Conservation (phyloP, 1,140 invertebrate species). For the Drosophila aff. region DNA sequence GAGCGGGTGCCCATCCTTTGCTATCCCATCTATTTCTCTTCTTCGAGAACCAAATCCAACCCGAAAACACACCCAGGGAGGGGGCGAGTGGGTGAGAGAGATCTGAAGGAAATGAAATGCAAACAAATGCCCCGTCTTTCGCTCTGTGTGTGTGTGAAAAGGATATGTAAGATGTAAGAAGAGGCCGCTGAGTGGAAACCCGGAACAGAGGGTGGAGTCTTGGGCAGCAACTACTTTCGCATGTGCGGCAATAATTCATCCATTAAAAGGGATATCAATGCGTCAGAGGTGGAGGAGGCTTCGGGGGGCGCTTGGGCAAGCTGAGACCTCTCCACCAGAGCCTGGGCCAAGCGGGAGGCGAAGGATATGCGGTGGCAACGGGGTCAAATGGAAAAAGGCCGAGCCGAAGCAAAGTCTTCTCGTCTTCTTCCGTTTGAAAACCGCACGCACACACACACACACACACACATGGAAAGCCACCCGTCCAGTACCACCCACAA, state of each 20-base stretch:
- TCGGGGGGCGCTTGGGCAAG: not conserved
- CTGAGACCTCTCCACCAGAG: slow-evolving; percentile 27
- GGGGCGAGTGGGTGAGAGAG: slow-evolving; percentile 14
- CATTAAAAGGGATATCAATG: slow-evolving; percentile 85
- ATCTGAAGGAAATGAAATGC: slow-evolving; percentile 82
- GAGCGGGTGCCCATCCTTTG: not conserved
- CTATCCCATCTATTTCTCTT: not conserved
- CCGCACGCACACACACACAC: slow-evolving; percentile 51
- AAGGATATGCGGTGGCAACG: slow-evolving; percentile 46
- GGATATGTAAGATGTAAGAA: slow-evolving; percentile 65
- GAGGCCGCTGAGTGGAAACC: slow-evolving; percentile 61
- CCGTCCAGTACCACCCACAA: not conserved
- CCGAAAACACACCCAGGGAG: slow-evolving; percentile 14
- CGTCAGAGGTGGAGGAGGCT: slow-evolving; percentile 46
- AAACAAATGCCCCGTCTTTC: slow-evolving; percentile 67
- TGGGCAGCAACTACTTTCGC: slow-evolving; percentile 83
- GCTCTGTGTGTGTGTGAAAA: slow-evolving; percentile 45
- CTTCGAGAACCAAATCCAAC: slow-evolving; percentile 27
- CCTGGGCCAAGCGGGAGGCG: slow-evolving; percentile 7
- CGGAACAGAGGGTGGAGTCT: slow-evolving; percentile 13
- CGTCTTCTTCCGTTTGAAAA: slow-evolving; percentile 79
- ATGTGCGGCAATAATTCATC: slow-evolving; percentile 85
- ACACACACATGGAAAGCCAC: slow-evolving; percentile 21
- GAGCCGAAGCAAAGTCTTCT: slow-evolving; percentile 38
- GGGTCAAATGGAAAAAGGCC: slow-evolving; percentile 80